A percentile compares a stretch with the other conserved stretches of the same genome.
These are phyloP conservation scores for Scaptomyza pallida DNA, from an alignment of 1,140 invertebrate species.

Conservation along the genomic window DNA sequence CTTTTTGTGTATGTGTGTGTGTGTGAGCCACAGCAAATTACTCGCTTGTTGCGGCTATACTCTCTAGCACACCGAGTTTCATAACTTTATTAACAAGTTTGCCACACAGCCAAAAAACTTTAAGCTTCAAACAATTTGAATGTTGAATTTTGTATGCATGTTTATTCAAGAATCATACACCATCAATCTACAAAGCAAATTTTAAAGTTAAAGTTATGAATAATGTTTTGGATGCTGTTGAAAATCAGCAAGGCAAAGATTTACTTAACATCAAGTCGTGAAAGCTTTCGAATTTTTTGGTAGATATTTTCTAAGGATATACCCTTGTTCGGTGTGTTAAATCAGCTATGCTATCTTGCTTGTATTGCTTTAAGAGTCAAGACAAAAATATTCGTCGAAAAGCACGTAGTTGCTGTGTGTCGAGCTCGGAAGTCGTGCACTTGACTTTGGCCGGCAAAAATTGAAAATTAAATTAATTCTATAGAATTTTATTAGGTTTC, in stretches of 20 bases:
- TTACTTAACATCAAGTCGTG: background rate
- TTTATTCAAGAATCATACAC: background rate
- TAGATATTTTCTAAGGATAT: slow-evolving; percentile 9
- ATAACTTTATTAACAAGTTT: slow-evolving; percentile 2
- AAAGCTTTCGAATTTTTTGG: background rate
- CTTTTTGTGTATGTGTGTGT: too few species aligned
- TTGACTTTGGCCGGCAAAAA: slow-evolving; percentile 64
- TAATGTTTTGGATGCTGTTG: background rate
- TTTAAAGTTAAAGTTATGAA: background rate
- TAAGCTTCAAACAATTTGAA: background rate
- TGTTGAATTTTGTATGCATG: background rate
- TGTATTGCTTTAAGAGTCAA: slow-evolving; percentile 25
- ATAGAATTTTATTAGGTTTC: slow-evolving; percentile 79
- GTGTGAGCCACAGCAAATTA: slow-evolving; percentile 65
- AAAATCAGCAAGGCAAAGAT: background rate
- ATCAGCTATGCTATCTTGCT: background rate
- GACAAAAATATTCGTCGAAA: slow-evolving; percentile 42
- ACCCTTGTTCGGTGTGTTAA: slow-evolving; percentile 6
- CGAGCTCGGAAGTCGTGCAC: slow-evolving; percentile 37
- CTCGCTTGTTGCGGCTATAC: slow-evolving; percentile 57
- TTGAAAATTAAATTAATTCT: slow-evolving; percentile 77
- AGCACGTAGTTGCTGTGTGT: slow-evolving; percentile 51
- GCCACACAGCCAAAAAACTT: slow-evolving; percentile 1
- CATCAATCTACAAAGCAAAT: background rate
- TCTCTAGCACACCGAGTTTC: slow-evolving; percentile 14